Conservation (phyloP, 2,113 vertebrate genomes). For the Empidonax traillii region DNA sequence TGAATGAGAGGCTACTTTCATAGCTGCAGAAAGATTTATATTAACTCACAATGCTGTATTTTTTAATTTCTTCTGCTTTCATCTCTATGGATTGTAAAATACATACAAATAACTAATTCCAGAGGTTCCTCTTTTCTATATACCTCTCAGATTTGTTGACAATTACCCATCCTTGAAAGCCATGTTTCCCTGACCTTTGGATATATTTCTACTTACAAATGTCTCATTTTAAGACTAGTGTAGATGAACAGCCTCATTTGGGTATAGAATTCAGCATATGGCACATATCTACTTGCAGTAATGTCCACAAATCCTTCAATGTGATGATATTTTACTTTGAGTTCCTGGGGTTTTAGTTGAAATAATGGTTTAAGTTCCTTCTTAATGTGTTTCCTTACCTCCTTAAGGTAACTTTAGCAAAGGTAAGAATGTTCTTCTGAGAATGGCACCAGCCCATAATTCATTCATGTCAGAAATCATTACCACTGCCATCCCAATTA, state of each 20-base stretch:
- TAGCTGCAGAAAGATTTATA: neutral
- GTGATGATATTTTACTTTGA: neutral
- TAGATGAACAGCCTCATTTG: neutral
- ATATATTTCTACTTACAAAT: neutral
- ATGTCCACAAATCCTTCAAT: neutral
- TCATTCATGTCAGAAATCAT: neutral
- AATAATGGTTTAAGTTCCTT: neutral
- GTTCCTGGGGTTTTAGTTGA: neutral
- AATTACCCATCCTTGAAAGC: neutral
- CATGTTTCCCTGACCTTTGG: neutral
- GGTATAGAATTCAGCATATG: neutral
- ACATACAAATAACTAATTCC: neutral
- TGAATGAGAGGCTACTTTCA: neutral
- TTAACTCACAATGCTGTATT: neutral
- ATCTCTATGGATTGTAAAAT: neutral
- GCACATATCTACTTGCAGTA: neutral
- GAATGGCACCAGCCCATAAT: neutral
- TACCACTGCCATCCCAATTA: neutral
- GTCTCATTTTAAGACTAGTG: neutral
- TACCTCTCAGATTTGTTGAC: neutral
- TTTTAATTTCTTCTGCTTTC: neutral
- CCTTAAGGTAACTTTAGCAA: neutral
- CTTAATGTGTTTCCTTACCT: neutral
- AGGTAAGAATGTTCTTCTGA: neutral
- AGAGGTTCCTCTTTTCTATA: neutral